A percentile compares a stretch with the other conserved stretches of the same genome.
These are phyloP conservation scores for Ophion obscuratus DNA, from an alignment of 2,888 invertebrate genomes.

Conservation along the genomic window DNA sequence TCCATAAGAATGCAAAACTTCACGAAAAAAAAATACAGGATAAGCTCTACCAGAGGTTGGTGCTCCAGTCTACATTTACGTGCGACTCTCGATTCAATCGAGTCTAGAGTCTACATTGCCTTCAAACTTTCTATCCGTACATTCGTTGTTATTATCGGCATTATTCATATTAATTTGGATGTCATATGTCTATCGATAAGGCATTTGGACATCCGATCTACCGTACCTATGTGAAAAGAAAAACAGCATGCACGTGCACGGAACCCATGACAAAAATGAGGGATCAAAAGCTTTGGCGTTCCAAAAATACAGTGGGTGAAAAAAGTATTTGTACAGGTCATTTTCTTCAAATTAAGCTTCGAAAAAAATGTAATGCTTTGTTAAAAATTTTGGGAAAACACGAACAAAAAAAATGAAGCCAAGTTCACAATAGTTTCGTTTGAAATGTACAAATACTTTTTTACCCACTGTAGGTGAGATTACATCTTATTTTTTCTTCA, in stretches of 20 bases:
- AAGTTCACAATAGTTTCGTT: no score
- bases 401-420: no score
- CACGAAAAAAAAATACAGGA: constrained; percentile 1
- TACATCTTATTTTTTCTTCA: not conserved
- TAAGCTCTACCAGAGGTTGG: not conserved
- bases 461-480: not conserved
- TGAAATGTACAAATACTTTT: no score
- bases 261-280: not conserved
- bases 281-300: not conserved
- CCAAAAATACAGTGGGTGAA: not conserved
- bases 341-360: no score
- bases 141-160: constrained; percentile 7
- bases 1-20: constrained; percentile 26
- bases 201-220: not conserved
- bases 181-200: not conserved
- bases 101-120: constrained; percentile 30
- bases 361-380: no score
- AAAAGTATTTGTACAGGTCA: no score
- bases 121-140: not conserved
- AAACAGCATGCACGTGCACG: constrained; percentile 6
- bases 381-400: no score
- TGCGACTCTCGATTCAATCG: constrained; percentile 26
- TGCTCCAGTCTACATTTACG: constrained; percentile 11
- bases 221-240: not conserved
- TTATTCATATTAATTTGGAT: not conserved